A percentile compares a stretch with the other conserved stretches of the same genome.
Evolutionary conservation across 2,113 vertebrate species (phyloP).

Genomic region (Malurus melanocephalus): DNA sequence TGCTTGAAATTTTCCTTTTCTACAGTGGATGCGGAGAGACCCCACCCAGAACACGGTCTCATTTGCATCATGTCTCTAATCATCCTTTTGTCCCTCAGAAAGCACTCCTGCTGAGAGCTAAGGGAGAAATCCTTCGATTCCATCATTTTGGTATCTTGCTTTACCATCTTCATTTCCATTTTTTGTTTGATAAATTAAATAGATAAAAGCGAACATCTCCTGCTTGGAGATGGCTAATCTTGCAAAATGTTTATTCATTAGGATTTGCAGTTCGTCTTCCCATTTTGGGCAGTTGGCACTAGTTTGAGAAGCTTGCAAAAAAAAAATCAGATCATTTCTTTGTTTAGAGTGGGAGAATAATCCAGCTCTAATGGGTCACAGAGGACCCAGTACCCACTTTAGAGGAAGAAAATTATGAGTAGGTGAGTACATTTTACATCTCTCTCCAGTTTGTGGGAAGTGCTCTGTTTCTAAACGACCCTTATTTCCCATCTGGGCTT

Average conservation of each 20-base stretch:
- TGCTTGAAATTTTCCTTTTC: slow-evolving; percentile 32
- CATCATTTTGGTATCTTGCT: slow-evolving; percentile 47
- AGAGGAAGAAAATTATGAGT: slow-evolving; percentile 37
- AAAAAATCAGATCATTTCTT: background rate
- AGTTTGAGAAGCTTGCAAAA: slow-evolving; percentile 16
- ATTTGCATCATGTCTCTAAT: slow-evolving; percentile 39
- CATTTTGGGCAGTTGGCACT: slow-evolving; percentile 4
- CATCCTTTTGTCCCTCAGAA: slow-evolving; percentile 41
- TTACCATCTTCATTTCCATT: slow-evolving; percentile 54
- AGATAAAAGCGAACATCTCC: slow-evolving; percentile 32
- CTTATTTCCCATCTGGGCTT: slow-evolving; percentile 26
- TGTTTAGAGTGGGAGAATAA: slow-evolving; percentile 28
- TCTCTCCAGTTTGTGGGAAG: slow-evolving; percentile 12
- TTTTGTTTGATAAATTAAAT: slow-evolving; percentile 59
- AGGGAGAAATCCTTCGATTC: background rate
- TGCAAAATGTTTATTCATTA: slow-evolving; percentile 55
- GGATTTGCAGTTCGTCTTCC: slow-evolving; percentile 25
- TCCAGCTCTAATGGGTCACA: slow-evolving; percentile 39
- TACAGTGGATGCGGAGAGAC: background rate
- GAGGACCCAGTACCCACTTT: slow-evolving; percentile 28
- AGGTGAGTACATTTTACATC: slow-evolving; percentile 38
- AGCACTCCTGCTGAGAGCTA: slow-evolving; percentile 16
- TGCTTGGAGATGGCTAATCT: slow-evolving; percentile 52
- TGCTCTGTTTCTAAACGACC: slow-evolving; percentile 32
- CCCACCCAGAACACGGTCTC: slow-evolving; percentile 10